A percentile compares a stretch with the other conserved stretches of the same genome.
Conservation (phyloP, 2,888 invertebrate species). For the Limnephilus rhombicus region DNA sequence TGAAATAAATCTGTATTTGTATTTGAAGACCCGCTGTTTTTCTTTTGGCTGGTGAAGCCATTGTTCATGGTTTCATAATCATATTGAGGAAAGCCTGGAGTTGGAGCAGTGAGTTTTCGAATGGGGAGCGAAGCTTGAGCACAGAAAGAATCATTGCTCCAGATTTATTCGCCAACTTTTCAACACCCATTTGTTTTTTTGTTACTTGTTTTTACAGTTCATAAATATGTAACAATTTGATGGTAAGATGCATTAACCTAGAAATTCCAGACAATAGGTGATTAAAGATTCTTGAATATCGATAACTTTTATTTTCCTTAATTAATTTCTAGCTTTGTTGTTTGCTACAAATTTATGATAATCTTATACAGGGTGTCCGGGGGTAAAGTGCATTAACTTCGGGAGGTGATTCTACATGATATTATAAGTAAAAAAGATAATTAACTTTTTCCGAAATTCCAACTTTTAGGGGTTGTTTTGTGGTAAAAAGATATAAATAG, state of each 20-base stretch:
- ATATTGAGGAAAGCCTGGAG: not conserved
- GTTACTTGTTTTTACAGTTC: not conserved
- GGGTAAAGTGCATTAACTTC: too few relatives aligned
- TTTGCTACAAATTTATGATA: too few relatives aligned
- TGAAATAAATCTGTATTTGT: conserved; percentile 84
- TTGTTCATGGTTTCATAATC: not conserved
- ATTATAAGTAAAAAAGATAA: too few relatives aligned
- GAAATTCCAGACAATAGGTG: not conserved
- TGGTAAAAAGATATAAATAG: too few relatives aligned
- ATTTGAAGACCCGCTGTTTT: conserved; percentile 74
- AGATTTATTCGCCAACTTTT: not conserved
- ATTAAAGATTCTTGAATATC: too few relatives aligned
- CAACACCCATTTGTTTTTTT: not conserved
- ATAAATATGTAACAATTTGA: not conserved
- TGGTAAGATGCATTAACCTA: not conserved
- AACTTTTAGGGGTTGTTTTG: too few relatives aligned
- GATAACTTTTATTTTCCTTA: too few relatives aligned
- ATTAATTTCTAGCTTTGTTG: too few relatives aligned
- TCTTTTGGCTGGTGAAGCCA: conserved; percentile 66
- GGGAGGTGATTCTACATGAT: too few relatives aligned
- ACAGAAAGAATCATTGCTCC: not conserved
- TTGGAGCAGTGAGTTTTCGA: not conserved
- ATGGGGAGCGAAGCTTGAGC: not conserved
- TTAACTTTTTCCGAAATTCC: too few relatives aligned
- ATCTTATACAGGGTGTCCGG: too few relatives aligned